Evolutionary conservation across 2,888 invertebrate species (phyloP), one percentile per base, ranked within the genome.

Genomic region (Chrysomela aeneicollis): DNA sequence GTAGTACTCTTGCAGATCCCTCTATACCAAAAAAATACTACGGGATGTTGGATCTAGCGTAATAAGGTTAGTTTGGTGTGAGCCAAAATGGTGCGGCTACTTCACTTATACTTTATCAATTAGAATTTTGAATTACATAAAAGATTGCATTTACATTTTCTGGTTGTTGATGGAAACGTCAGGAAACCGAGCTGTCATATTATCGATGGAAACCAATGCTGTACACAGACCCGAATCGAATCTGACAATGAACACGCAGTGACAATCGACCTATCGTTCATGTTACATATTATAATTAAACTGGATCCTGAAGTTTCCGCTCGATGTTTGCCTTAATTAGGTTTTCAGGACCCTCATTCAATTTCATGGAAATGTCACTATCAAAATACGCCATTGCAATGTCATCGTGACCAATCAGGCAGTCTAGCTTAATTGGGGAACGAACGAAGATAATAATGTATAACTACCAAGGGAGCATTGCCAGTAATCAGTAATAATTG

Each of bases 361-460:
- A 6, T 42, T 35, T 15, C 15, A 42, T 2, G 42, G 42, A 15
- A 42, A 42, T 42, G 42, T 42, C 42, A 42, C 42, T 15, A 42
- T 42, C 10, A 35, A 35, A 35, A 35, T 35, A 35, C 35, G 35
- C 35, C 35, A 12, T 12, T 3, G 35, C 35, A 35, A 35, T 42
- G 42, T 42, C 42, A 42, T 42, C 42, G 42, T 42, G 42, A 10
- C 42, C 42, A 42, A 42, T 15, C 42, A 42, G 42, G 6, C 42
- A 15, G 42, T 12, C 15, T 1, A 15, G 15, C 12, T n/a, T 42
- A 42, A 42, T 42, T 42, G 42, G 42, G 6, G 15, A 42, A 42
- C 42, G 12, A 42, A 42, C 42, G 12, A 15, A 15, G 42, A 42
- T 42, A 42, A 15, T 3, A 42, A n/a, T n/a, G 42, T n/a, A 15